These are phyloP conservation scores for Bettongia penicillata DNA, from an alignment of 2,113 vertebrate genomes.

Conservation along the genomic window DNA sequence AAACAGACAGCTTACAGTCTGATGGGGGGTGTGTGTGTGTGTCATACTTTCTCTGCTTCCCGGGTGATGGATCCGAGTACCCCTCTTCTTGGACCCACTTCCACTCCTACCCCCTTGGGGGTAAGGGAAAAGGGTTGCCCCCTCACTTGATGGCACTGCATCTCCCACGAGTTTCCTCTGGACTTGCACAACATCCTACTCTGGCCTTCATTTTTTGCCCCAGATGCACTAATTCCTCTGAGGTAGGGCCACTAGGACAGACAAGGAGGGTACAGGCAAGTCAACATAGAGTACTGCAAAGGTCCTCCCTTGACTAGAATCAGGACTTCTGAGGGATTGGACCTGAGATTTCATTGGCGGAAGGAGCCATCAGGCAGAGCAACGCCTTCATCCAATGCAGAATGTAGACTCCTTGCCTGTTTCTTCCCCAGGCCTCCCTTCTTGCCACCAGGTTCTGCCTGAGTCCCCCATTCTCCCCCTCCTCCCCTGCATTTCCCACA, in stretches of 20 bases:
- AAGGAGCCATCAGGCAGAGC: not conserved
- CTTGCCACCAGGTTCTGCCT: no score
- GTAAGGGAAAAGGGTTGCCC: no score
- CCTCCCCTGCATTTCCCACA: not conserved
- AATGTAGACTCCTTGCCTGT: no score
- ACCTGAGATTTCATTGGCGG: not conserved
- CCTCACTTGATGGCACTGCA: no score
- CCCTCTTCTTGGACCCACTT: not conserved
- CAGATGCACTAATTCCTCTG: not conserved
- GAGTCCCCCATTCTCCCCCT: no score
- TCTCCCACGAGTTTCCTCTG: not conserved
- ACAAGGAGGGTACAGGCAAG: not conserved
- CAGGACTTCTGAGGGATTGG: not conserved
- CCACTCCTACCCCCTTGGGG: not conserved
- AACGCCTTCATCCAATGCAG: not conserved
- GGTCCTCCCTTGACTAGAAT: not conserved
- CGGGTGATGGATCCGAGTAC: rapidly evolving
- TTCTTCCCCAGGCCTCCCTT: not conserved
- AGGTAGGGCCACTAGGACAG: not conserved
- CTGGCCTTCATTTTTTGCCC: not conserved
- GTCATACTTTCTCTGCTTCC: not conserved
- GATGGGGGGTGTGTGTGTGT: no score
- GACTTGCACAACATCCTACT: not conserved
- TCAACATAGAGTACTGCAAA: not conserved
- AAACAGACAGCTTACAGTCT: not conserved